Conservation (phyloP, 2,113 vertebrate species). For the Ascaphus truei region DNA sequence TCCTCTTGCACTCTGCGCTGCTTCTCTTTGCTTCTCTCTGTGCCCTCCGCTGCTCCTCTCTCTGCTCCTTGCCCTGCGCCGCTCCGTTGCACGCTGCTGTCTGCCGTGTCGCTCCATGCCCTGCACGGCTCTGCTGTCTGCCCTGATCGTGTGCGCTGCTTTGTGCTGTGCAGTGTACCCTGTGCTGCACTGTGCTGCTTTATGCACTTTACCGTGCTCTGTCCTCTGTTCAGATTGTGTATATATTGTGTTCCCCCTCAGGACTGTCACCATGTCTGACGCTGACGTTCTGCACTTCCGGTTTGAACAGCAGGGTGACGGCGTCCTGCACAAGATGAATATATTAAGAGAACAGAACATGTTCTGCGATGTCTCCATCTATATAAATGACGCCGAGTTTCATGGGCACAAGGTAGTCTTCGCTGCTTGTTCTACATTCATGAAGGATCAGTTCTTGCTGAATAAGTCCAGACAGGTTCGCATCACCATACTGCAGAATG, state of each 20-base stretch:
- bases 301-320: conserved; percentile 73
- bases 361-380: conserved; percentile 76
- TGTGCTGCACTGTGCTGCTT: no score
- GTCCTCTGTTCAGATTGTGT: no score
- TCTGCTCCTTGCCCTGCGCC: no score
- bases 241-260: conserved; percentile 30
- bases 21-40: no score
- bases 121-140: no score
- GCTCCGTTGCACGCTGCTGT: no score
- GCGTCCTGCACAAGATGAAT: conserved; percentile 76
- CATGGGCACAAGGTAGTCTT: conserved; percentile 77
- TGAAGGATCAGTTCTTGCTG: conserved; percentile 76
- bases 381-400: conserved; percentile 75
- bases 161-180: no score
- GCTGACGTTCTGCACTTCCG: conserved; percentile 73
- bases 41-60: no score
- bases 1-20: no score
- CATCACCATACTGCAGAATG: conserved; percentile 73
- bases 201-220: no score
- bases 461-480: conserved; percentile 68
- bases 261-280: conserved; percentile 61
- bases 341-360: conserved; percentile 73
- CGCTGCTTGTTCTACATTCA: conserved; percentile 75
- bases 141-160: no score
- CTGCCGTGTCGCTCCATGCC: no score